phyloP scores from a whole-genome alignment of 2,113 vertebrate genomes.

The Cebus imitator region DNA sequence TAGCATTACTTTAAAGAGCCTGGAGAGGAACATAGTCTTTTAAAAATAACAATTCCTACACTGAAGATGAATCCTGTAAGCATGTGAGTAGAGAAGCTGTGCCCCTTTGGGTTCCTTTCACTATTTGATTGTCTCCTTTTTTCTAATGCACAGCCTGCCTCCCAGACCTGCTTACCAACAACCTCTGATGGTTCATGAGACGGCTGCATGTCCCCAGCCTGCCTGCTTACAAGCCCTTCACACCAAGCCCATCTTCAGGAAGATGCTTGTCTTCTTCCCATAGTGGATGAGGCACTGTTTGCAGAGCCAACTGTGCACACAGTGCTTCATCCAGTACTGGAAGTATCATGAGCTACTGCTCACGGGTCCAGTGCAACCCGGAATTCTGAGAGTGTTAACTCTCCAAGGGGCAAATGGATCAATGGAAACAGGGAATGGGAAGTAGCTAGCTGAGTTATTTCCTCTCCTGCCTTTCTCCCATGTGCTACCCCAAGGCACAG shows the following conservation, averaged over 20 bases:
- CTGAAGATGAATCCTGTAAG: not conserved
- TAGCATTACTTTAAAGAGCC: not conserved
- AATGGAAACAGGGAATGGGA: not conserved
- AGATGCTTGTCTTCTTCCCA: not conserved
- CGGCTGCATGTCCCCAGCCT: not conserved
- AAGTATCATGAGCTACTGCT: not conserved
- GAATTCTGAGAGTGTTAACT: not conserved
- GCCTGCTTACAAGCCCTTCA: rapidly evolving
- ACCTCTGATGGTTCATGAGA: not conserved
- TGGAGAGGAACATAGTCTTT: not conserved
- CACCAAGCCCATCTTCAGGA: too few relatives aligned
- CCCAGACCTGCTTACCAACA: too few relatives aligned
- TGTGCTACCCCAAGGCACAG: not conserved
- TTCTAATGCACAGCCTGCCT: not conserved
- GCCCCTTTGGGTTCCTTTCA: not conserved
- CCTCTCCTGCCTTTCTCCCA: not conserved
- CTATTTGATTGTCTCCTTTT: not conserved
- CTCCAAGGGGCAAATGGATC: not conserved
- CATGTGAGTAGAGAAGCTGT: not conserved
- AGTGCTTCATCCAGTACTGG: too few relatives aligned
- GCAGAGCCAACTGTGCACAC: too few relatives aligned
- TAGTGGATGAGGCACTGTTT: rapidly evolving
- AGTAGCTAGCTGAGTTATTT: not conserved
- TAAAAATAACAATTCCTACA: not conserved
- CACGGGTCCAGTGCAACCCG: too few relatives aligned